Conservation (phyloP, 2,888 invertebrate species). For the Morinoia aosen region DNA sequence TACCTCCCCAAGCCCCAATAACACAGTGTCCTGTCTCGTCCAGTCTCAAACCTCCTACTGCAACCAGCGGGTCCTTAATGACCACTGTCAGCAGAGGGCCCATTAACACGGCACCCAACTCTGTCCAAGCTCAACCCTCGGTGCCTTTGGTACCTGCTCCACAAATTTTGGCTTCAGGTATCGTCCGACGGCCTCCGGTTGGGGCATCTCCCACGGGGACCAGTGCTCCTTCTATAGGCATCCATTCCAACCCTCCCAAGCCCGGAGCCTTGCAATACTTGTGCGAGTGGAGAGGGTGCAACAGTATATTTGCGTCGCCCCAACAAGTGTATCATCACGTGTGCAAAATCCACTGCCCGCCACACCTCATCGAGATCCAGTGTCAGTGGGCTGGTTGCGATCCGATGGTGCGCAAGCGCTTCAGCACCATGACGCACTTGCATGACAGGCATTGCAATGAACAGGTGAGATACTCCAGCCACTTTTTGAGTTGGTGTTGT, state of each 20-base stretch:
- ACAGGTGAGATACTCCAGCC: constrained; percentile 75
- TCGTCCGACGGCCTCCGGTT: constrained; percentile 56
- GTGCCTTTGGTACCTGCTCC: constrained; percentile 66
- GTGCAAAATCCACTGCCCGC: constrained; percentile 86
- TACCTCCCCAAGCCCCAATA: constrained; percentile 68
- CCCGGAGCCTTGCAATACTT: constrained; percentile 72
- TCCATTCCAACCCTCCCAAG: constrained; percentile 51
- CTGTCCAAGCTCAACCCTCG: not conserved
- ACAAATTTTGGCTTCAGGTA: constrained; percentile 68
- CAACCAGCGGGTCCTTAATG: not conserved
- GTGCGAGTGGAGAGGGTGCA: constrained; percentile 96
- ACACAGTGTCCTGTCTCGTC: constrained; percentile 65
- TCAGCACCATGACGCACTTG: constrained; percentile 96
- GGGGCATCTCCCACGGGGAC: not conserved
- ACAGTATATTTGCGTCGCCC: constrained; percentile 70
- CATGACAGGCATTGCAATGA: constrained; percentile 94
- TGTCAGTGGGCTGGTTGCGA: constrained; percentile 95
- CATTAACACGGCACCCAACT: not conserved
- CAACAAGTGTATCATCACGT: constrained; percentile 86
- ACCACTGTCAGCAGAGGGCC: not conserved
- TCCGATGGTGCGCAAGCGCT: constrained; percentile 87
- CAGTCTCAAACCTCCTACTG: constrained; percentile 63
- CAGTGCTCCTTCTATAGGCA: not conserved
- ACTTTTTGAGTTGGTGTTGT: not conserved
- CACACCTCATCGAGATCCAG: constrained; percentile 79